Evolutionary conservation across 2,888 invertebrate genomes (phyloP), one percentile per base, ranked within the genome.

Genomic region (Aspidiotus rigidus): DNA sequence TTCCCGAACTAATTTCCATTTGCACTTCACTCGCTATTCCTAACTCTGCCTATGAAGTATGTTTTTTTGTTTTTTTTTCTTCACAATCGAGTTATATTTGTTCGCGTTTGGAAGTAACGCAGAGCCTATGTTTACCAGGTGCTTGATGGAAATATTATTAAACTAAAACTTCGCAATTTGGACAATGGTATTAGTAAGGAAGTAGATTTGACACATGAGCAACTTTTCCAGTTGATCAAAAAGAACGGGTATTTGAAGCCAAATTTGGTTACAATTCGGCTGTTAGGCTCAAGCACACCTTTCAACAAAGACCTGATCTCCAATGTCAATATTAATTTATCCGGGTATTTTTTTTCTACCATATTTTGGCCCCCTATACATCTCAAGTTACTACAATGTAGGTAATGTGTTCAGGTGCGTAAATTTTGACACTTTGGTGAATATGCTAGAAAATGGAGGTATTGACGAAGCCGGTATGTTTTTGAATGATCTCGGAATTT

Each of bases 361-460:
- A 53, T 13, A 3, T n/a, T 15, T 53, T n/a, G n/a, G 13, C n/a
- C 13, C 3, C n/a, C 6, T n/a, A 5, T 53, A 53, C n/a, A 53
- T 53, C 13, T 53, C 13, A n/a, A 53, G 13, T 13, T 53, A 5
- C n/a, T 13, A n/a, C 13, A n/a, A n/a, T 53, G 3, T 53, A 28
- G 5, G 5, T 28, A 28, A 28, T 28, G 28, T 28, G 28, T 16
- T n/a, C 44, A 67, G 67, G 8, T 60, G 60, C 16, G 60, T 67
- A 28, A 67, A 53, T 13, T 67, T 60, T 49, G 67, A 85, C 67
- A 78, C 80, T 16, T 81, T 89, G 57, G 80, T 85, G 55, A 87
- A 88, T 73, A 82, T 87, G 76, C 89, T 89, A 87, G 87, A 88
- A 77, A 80, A 83, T 69, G 85, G 86, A 9, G 86, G 86, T 61